Base-by-base conservation (phyloP, 2,888 invertebrate species). In the Drosophila subquinaria region DNA sequence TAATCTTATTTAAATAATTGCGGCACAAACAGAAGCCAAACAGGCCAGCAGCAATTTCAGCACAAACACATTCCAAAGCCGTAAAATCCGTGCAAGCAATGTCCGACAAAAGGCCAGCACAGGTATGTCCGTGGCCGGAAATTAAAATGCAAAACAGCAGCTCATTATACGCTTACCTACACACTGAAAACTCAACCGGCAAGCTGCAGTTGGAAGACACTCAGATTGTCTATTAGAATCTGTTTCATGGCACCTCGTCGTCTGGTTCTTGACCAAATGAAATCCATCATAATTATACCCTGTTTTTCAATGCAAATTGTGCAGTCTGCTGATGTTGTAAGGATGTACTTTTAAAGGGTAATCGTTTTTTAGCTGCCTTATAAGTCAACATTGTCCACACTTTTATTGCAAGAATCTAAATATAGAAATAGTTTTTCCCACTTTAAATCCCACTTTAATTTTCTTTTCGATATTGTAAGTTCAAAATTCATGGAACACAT, bases 1-100 rank as follows among this genome's bases (percentile, higher is more conserved):
- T 90, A 83, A 86, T 83, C 86, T 82, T 75, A 90, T 90, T 89
- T 83, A 86, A 90, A 90, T 90, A 82, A 86, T 82, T 88, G 89
- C 79, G 73, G 69, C 78, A 68, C 72, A 81, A 86, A 74, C 84
- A 77, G 56, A 63, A 64, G 43, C 43, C 35, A 43, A 38, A 50
- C 78, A 47, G 55, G 6, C 57, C 50, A 20, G 40, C 50, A 35
- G 51, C 35, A 57, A 30, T 62, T 35, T n/a, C 36, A 27, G 43
- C 35, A 65, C 47, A 74, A 62, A 69, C 69, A 69, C 51, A 69
- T 56, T 60, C n/a, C 55, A 73, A 68, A 69, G 62, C 65, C 62
- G 42, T 70, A 57, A 68, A 73, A 66, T 65, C 59, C 65, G 52
- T 56, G 66, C 61, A 35, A 51, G 38, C 66, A 65, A 56, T 56